Conservation (phyloP, 2,113 vertebrate species). For the Vulpes vulpes region DNA sequence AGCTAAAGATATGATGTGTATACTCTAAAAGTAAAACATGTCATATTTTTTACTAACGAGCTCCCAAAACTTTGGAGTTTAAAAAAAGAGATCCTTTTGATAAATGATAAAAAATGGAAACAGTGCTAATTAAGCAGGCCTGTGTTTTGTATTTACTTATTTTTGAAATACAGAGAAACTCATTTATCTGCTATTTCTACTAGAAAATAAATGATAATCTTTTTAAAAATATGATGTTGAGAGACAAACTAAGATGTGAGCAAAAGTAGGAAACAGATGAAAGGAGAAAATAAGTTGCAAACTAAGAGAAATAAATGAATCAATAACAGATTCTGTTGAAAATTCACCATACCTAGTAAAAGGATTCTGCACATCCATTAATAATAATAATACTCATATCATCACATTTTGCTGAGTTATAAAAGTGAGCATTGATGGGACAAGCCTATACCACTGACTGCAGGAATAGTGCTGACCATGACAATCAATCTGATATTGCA, state of each 20-base stretch:
- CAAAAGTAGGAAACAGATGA: neutral
- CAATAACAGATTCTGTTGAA: neutral
- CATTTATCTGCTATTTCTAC: neutral
- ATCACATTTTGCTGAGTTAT: neutral
- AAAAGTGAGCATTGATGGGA: neutral
- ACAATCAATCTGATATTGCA: neutral
- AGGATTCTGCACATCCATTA: neutral
- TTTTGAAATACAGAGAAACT: slow-evolving; percentile 5
- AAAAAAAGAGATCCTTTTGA: neutral
- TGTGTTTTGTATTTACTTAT: neutral
- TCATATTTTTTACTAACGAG: neutral
- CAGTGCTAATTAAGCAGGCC: neutral
- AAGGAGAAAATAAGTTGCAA: neutral
- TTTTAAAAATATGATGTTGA: neutral
- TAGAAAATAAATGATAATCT: neutral
- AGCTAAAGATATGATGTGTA: neutral
- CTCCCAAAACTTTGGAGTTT: neutral
- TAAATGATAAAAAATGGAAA: neutral
- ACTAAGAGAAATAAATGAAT: slow-evolving; percentile 41
- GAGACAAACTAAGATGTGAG: neutral
- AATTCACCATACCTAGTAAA: neutral
- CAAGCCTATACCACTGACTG: neutral
- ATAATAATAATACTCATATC: neutral
- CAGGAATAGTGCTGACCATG: neutral
- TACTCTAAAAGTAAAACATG: neutral